Conservation (phyloP, 2,113 vertebrate genomes). For the Hydrochoerus hydrochaeris region DNA sequence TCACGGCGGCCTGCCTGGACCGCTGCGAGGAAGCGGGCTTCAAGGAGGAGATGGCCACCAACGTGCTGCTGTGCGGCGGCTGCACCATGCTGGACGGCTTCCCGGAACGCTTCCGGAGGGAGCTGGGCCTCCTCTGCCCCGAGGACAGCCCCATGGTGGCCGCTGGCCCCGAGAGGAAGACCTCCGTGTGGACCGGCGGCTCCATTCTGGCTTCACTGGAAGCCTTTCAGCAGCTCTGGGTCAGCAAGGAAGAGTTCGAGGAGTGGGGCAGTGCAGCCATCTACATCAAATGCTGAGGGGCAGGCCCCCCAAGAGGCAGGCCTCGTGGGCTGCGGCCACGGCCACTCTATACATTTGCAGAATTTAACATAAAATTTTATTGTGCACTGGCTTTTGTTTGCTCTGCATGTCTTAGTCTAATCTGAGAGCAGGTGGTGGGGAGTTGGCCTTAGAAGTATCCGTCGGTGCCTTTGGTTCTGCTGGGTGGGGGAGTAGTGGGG, state of each 20-base stretch:
- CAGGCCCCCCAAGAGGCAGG: neutral
- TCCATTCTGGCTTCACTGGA: conserved; percentile 83
- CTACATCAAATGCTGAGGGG: conserved; percentile 78
- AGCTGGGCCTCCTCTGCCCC: conserved; percentile 73
- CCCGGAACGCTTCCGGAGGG: conserved; percentile 78
- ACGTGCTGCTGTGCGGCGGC: conserved; percentile 79
- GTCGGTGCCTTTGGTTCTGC: neutral
- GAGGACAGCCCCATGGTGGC: conserved; percentile 44
- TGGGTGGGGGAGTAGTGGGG: no score
- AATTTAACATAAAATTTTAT: conserved; percentile 71
- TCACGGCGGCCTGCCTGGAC: conserved; percentile 68
- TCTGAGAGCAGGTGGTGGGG: neutral
- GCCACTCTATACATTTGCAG: conserved; percentile 29
- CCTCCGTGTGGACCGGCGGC: conserved; percentile 81
- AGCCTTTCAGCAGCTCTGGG: conserved; percentile 84
- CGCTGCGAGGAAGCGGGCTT: conserved; percentile 68
- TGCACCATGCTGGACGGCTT: conserved; percentile 80
- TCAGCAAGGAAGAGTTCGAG: conserved; percentile 81
- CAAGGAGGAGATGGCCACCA: conserved; percentile 74
- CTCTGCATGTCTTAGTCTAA: conserved; percentile 31
- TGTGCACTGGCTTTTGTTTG: neutral
- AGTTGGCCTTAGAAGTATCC: neutral
- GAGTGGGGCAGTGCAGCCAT: conserved; percentile 76
- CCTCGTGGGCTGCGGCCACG: neutral
- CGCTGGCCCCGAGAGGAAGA: conserved; percentile 72